A percentile compares a stretch with the other conserved stretches of the same genome.
Conservation (phyloP, 2,113 vertebrate species). For the Leucoraja erinaceus region DNA sequence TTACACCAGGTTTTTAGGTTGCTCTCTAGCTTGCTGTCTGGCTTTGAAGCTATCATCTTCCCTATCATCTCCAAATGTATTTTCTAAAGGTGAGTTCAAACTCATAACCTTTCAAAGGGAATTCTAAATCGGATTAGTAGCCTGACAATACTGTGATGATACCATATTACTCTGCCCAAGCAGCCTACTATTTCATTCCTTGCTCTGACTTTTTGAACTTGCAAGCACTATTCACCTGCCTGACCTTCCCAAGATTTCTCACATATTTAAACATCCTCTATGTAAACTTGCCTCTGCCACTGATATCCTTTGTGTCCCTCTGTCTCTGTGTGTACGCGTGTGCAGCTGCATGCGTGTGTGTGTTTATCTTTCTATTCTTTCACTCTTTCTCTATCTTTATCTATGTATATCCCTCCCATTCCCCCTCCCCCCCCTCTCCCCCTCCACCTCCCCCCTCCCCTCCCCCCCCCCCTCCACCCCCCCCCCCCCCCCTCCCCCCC, state of each 20-base stretch:
- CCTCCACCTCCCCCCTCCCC: too few relatives aligned
- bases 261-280: background rate
- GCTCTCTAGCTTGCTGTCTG: background rate
- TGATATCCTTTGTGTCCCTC: too few relatives aligned
- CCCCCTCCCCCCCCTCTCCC: too few relatives aligned
- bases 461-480: too few relatives aligned
- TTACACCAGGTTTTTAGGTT: background rate
- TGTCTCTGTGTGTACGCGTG: too few relatives aligned
- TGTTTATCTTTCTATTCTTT: background rate
- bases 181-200: background rate
- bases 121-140: background rate
- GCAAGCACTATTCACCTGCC: background rate
- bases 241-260: too few relatives aligned
- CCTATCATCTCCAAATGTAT: background rate
- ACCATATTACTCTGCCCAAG: background rate
- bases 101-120: background rate
- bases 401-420: too few relatives aligned
- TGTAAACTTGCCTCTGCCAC: background rate
- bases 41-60: background rate
- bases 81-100: background rate
- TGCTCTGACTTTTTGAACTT: background rate
- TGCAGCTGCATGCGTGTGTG: too few relatives aligned
- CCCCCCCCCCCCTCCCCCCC: too few relatives aligned
- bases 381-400: background rate
- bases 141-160: background rate